Conservation (phyloP, 2,888 invertebrate species). For the Calameuta filiformis region DNA sequence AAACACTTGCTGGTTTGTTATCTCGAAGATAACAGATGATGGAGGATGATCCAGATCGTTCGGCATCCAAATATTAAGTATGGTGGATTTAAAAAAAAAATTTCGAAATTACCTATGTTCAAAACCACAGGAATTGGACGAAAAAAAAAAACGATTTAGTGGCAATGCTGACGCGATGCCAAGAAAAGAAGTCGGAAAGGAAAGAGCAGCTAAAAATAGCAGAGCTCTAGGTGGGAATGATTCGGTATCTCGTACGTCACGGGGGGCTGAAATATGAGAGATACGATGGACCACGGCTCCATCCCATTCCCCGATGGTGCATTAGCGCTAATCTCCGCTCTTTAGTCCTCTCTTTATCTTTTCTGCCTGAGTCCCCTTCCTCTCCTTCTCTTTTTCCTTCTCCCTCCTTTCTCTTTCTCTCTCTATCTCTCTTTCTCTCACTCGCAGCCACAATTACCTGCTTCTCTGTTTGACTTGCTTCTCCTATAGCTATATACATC, state of each 20-base stretch:
- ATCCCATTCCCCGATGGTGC: slow-evolving; percentile 61
- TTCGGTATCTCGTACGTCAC: slow-evolving; percentile 66
- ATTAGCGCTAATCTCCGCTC: slow-evolving; percentile 61
- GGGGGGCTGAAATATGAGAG: slow-evolving; percentile 66
- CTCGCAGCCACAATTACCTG: neutral
- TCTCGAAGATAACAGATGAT: neutral
- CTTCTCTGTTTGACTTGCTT: neutral
- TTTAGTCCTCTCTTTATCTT: slow-evolving; percentile 52
- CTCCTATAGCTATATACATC: slow-evolving; percentile 26
- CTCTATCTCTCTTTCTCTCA: slow-evolving; percentile 9
- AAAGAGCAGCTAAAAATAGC: slow-evolving; percentile 50
- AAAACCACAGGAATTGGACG: neutral
- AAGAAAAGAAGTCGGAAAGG: slow-evolving; percentile 15
- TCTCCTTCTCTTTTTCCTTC: neutral
- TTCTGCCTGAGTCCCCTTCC: slow-evolving; percentile 16
- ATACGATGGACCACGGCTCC: slow-evolving; percentile 60
- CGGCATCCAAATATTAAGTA: neutral
- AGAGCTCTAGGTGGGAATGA: slow-evolving; percentile 59
- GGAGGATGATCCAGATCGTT: neutral
- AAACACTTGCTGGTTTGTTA: neutral
- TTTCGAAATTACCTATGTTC: neutral
- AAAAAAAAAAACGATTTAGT: slow-evolving; percentile 7
- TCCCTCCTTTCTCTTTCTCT: slow-evolving; percentile 15
- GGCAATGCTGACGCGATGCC: neutral
- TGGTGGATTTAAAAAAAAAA: no score